Base-by-base conservation (phyloP, 2,113 vertebrate genomes). In the Cebus imitator region DNA sequence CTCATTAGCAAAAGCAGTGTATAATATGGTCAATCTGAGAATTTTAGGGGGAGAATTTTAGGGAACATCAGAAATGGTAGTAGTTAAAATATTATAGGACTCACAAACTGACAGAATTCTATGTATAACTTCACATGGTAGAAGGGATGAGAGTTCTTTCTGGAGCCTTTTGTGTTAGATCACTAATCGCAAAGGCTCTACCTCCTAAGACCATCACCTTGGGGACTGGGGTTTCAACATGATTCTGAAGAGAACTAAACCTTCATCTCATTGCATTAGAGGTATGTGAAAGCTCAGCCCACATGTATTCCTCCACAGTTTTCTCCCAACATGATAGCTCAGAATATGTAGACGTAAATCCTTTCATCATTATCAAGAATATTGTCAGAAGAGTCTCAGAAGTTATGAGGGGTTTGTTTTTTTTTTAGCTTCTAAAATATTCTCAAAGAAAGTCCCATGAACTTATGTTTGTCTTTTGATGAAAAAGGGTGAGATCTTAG, bases 361-460 rank as follows among this genome's bases (percentile, higher is more conserved):
- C 6, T 76, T 52, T 95, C 27, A 68, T 95, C 23, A 21, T 61
- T 84, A 37, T n/a, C n/a, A 87, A 57, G 17, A 95, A 75, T 80
- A 57, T 5, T 90, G 6, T 87, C 37, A 93, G 50, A 50, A 80
- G 6, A 10, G 94, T 93, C 90, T 80, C 48, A 91, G 91, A 89
- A 87, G 55, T 58, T 87, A 81, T 8, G 35, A 80, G 79, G 58
- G 58, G 9, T 40, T 78, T 92, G 66, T 37, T 80, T 90, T 23
- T 23, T 40, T 43, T 82, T 61, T 9, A 37, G 7, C 52, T 81
- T 52, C 32, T 85, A 68, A 68, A 81, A 81, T 83, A 91, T 12
- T 73, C 50, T 89, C 27, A 48, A 82, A 92, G 64, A 96, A 96
- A 95, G 25, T 43, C 82, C 52, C n/a, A 32, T 50, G 16, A 73